Percentiles rank a stretch among this genome's conserved stretches.
These are phyloP conservation scores for Limonius californicus DNA, from an alignment of 1,140 invertebrate species.

Conservation along the genomic window DNA sequence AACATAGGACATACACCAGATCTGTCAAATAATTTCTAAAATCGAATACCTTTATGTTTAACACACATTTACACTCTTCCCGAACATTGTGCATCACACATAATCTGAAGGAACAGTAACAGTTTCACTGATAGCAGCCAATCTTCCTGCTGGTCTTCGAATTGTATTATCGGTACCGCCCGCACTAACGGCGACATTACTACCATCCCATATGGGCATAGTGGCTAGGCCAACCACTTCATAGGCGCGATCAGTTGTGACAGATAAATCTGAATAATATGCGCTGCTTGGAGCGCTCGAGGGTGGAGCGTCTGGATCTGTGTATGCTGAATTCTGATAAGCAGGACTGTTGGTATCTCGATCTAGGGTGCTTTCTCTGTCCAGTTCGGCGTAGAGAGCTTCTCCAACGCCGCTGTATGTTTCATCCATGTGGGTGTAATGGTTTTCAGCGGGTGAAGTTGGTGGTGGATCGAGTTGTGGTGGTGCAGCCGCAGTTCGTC, in stretches of 20 bases:
- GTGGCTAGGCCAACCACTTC: slow-evolving; percentile 54
- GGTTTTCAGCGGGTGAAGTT: slow-evolving; percentile 58
- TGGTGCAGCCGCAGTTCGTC: slow-evolving; percentile 47
- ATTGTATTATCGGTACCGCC: slow-evolving; percentile 39
- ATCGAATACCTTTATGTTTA: not conserved
- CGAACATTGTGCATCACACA: slow-evolving; percentile 48
- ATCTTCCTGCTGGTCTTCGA: slow-evolving; percentile 46
- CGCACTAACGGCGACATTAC: slow-evolving; percentile 17
- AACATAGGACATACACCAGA: no score
- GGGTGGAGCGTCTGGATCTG: slow-evolving; percentile 60
- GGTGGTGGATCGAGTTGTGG: slow-evolving; percentile 49
- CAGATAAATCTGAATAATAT: slow-evolving; percentile 65
- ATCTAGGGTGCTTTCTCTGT: slow-evolving; percentile 49
- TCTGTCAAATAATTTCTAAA: no score
- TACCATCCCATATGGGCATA: slow-evolving; percentile 44
- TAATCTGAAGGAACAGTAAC: slow-evolving; percentile 59
- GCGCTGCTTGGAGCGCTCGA: slow-evolving; percentile 67
- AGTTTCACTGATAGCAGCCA: slow-evolving; percentile 65
- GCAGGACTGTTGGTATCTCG: slow-evolving; percentile 55
- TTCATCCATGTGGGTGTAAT: slow-evolving; percentile 68
- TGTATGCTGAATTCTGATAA: slow-evolving; percentile 67
- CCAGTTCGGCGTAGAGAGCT: slow-evolving; percentile 65
- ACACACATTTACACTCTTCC: no score
- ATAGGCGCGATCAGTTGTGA: slow-evolving; percentile 53
- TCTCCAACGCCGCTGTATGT: slow-evolving; percentile 55